Base-by-base conservation (phyloP, 2,888 invertebrate genomes). In the Alsophila aescularia region DNA sequence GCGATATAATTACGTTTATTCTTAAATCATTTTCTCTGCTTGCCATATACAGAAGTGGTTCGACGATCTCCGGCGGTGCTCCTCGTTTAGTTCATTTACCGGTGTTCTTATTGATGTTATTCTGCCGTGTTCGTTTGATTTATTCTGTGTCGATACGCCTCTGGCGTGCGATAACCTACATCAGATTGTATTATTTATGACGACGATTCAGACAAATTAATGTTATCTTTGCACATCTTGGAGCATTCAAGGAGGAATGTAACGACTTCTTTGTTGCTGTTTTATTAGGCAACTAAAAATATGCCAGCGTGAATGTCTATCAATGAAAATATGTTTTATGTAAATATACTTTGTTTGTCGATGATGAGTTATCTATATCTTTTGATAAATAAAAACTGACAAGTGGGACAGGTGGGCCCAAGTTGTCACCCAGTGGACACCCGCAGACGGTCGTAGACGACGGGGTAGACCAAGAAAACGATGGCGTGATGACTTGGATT, bases 1-100 rank as follows among this genome's bases (percentile, higher is more conserved):
- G 31, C 5, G 7, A 42, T 13, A 4, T 53, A 48, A 27, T 53
- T 43, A 36, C 34, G 15, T 27, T 49, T 49, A 49, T 49, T 54
- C 49, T 44, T 44, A 61, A 48, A 50, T 53, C 32, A 51, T 53
- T 58, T 53, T 62, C 51, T 44, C 35, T 10, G 7, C 37, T 34
- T 24, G 14, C 61, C 55, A 16, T 61, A 49, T 55, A 40, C 13
- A 40, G 29, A 14, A 37, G 34, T 31, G 1, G 27, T 12, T 14
- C 18, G 18, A 5, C 32, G n/a, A 42, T 35, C 39, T 39, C 12
- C 9, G 9, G 27, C 44, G 6, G 10, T 31, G 34, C 13, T 37
- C 24, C 7, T 24, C 24, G n/a, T 24, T 24, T 24, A 24, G 8
- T 24, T 18, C 32, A 42, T 32, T 42, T 12, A 12, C 16, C 15